Base-by-base conservation (phyloP, 2,797 vertebrate genomes). In the Neopelma chrysocephalum region DNA sequence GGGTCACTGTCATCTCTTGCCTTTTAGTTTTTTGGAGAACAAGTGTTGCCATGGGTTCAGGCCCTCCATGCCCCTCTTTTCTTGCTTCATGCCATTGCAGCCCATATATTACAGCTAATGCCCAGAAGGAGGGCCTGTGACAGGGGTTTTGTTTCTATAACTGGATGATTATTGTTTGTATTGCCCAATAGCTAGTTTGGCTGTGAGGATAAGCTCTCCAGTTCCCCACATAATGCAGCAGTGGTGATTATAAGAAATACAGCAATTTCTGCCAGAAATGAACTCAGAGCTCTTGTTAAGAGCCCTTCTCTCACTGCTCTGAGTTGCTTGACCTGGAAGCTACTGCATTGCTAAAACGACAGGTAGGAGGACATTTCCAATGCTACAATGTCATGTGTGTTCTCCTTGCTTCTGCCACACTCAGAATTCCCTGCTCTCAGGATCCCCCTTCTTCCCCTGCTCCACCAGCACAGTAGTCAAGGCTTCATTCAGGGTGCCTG, bases 371-470 rank as follows among this genome's bases (percentile, higher is more conserved):
- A 47, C 12, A 10, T 57, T 83, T 88, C 61, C 3, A 19, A 36
- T 12, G 1, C 4, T 5, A 6, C 12, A 32, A 11, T 20, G 36
- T 19, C 26, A 6, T 4, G 2, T 1, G 2, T 21, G 66, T 48
- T 82, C 51, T 56, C 53, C 38, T 65, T 78, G 8, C 18, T 73
- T 45, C 68, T 89, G 51, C 36, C 64, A 54, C 50, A 2, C 12
- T 34, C 64, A 47, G 43, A 18, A 66, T 66, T 32, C 16, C 16
- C 32, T n/a, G 27, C 19, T 87, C 38, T 54, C 40, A 51, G 58
- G 34, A 64, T n/a, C 3, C 19, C 17, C 5, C 19, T 40, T 70
- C 32, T 42, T 56, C 48, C 34, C 9, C 62, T 53, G 36, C 31
- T 85, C 60, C n/a, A 11, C 13, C 42, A 60, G 43, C 51, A 48